phyloP scores from a whole-genome alignment of 2,797 vertebrate species.

The Eospalax fontanierii region DNA sequence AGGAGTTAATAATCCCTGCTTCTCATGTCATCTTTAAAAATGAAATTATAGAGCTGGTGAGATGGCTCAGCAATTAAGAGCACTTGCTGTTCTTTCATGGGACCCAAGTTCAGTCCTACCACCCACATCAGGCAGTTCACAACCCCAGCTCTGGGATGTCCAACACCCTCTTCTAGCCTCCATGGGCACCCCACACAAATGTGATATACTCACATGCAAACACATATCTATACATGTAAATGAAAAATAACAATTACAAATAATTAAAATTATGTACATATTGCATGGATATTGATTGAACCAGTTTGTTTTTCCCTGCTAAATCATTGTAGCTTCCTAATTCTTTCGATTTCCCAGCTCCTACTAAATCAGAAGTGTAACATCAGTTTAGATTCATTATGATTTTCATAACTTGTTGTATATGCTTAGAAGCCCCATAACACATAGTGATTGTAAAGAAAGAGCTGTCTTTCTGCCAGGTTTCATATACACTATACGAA shows the following conservation, averaged over 20 bases:
- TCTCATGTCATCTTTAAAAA: conserved; percentile 16
- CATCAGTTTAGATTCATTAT: conserved; percentile 16
- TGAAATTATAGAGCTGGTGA: not conserved
- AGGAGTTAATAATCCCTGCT: not conserved
- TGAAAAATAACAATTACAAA: not conserved
- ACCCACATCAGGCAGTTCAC: too few relatives aligned
- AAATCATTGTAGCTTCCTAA: not conserved
- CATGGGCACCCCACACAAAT: too few relatives aligned
- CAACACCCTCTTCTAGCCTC: too few relatives aligned
- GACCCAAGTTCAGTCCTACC: too few relatives aligned
- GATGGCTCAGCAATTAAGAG: too few relatives aligned
- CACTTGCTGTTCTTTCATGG: too few relatives aligned
- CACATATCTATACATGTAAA: too few relatives aligned
- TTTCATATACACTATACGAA: too few relatives aligned
- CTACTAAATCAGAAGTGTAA: conserved; percentile 38
- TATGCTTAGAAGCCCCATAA: not conserved
- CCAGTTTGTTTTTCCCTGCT: conserved; percentile 28
- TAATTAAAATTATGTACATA: not conserved
- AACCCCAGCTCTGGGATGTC: too few relatives aligned
- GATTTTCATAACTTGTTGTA: conserved; percentile 5
- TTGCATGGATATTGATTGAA: not conserved
- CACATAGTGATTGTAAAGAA: conserved; percentile 28
- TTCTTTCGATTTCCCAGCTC: conserved; percentile 12
- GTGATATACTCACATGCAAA: too few relatives aligned
- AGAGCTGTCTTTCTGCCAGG: conserved; percentile 9